Evolutionary conservation across 1,140 invertebrate genomes (phyloP), one percentile per base, ranked within the genome.

Genomic region (Nebria ingens): DNA sequence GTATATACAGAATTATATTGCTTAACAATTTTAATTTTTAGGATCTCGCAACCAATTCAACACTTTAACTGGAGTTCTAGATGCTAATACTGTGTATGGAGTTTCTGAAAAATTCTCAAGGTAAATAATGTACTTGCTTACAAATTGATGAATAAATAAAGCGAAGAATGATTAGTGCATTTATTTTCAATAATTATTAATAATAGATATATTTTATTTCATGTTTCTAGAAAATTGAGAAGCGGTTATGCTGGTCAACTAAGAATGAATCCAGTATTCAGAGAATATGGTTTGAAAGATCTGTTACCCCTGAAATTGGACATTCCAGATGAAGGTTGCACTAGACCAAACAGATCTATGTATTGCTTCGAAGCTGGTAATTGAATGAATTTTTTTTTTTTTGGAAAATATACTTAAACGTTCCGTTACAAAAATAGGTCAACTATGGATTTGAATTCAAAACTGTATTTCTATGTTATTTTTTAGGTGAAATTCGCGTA

Each of bases 311-410:
- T 93, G n/a, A 94, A 93, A 67, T 72, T 92, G 22, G 86, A 92
- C 60, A 85, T 92, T 56, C 91, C 92, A 2, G 91, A 93, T 69
- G 88, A 93, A 74, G 91, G 91, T n/a, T 95, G 91, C 70, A 93
- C 89, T 1, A 73, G 91, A 51, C 87, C 89, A 1, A 91, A 91
- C 67, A 78, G 81, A 61, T 87, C 84, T 51, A 89, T 93, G 82
- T 94, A 85, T 68, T 95, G 92, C 67, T 95, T 95, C 66, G 91
- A 94, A 79, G 87, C 86, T 61, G 87, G 86, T 86, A 72, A 73
- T 69, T 59, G 40, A 49, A 20, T 9, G 25, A 22, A 3, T 22
- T 23, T 55, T 55, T 55, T 13, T 4, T 23, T 51, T 2, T 19
- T 45, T n/a, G 42, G 13, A 21, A 51, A 45, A 2, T 34, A 19